Evolutionary conservation across 2,888 invertebrate genomes (phyloP).

Genomic region (Hanleya hanleyi): DNA sequence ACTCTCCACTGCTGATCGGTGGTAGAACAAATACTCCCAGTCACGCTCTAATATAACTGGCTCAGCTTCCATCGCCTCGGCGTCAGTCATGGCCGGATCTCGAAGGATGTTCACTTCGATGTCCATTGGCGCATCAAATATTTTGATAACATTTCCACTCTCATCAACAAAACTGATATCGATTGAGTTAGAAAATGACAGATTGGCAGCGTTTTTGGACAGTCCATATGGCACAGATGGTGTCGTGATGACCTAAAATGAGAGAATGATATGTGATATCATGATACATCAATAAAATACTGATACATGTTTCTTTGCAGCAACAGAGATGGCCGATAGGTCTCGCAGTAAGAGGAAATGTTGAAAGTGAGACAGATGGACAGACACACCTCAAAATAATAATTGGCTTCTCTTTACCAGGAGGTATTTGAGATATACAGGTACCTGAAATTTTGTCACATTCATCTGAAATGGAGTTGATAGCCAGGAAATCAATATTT

Average conservation of each 20-base stretch:
- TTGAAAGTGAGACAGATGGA: too few species aligned
- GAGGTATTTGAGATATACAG: too few species aligned
- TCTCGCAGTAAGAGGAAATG: too few species aligned
- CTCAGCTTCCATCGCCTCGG: slow-evolving; percentile 10
- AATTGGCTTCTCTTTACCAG: too few species aligned
- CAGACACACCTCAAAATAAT: too few species aligned
- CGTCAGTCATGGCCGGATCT: slow-evolving; percentile 27
- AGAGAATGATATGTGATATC: too few species aligned
- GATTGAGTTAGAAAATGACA: slow-evolving; percentile 23
- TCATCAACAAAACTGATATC: slow-evolving; percentile 32
- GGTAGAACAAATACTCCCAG: slow-evolving; percentile 26
- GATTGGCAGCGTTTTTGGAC: slow-evolving; percentile 20
- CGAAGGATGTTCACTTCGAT: slow-evolving; percentile 51
- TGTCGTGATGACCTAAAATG: slow-evolving; percentile 32
- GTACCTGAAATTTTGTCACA: too few species aligned
- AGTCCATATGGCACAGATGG: slow-evolving; percentile 32
- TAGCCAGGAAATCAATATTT: too few species aligned
- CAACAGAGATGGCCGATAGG: too few species aligned
- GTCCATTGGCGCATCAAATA: slow-evolving; percentile 32
- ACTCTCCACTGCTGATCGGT: slow-evolving; percentile 19
- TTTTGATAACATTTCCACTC: slow-evolving; percentile 23
- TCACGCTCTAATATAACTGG: slow-evolving; percentile 31
- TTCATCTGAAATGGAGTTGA: too few species aligned
- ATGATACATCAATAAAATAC: too few species aligned
- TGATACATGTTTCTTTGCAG: too few species aligned